These are phyloP conservation scores for Thunnus maccoyii DNA, from an alignment of 2,113 vertebrate genomes.

Conservation along the genomic window DNA sequence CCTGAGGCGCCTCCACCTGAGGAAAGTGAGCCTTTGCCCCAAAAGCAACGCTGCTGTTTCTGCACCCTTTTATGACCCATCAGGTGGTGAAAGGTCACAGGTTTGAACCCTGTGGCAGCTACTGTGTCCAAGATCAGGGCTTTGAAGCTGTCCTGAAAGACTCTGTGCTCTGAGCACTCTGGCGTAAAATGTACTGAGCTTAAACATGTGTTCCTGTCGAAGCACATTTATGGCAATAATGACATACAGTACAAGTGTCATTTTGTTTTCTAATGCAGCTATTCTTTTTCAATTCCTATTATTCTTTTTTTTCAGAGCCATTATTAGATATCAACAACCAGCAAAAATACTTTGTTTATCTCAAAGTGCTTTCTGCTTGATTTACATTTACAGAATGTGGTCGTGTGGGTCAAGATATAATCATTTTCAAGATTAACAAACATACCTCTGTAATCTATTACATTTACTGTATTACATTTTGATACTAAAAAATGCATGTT, in stretches of 20 bases:
- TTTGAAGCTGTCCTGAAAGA: not conserved
- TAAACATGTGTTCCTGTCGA: not conserved
- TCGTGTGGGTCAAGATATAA: not conserved
- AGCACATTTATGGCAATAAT: not conserved
- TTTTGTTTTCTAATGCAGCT: too few relatives aligned
- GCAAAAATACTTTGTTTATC: not conserved
- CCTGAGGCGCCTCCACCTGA: conserved; percentile 29
- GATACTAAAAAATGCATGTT: conserved; percentile 42
- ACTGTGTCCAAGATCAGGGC: conserved; percentile 2
- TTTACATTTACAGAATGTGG: not conserved
- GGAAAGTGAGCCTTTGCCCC: not conserved
- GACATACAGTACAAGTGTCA: not conserved
- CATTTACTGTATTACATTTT: conserved; percentile 12
- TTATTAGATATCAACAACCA: not conserved
- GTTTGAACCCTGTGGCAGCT: not conserved
- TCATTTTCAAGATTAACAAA: not conserved
- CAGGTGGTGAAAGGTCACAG: not conserved
- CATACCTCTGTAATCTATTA: not conserved
- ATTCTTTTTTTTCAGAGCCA: not conserved
- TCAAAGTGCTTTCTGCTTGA: conserved; percentile 7
- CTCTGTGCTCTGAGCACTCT: not conserved
- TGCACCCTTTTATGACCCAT: conserved; percentile 75
- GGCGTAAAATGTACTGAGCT: not conserved
- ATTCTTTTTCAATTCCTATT: too few relatives aligned
- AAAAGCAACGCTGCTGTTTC: conserved; percentile 71